A percentile compares a stretch with the other conserved stretches of the same genome.
Evolutionary conservation across 2,797 vertebrate genomes (phyloP).

Genomic region (Amblyraja radiata): DNA sequence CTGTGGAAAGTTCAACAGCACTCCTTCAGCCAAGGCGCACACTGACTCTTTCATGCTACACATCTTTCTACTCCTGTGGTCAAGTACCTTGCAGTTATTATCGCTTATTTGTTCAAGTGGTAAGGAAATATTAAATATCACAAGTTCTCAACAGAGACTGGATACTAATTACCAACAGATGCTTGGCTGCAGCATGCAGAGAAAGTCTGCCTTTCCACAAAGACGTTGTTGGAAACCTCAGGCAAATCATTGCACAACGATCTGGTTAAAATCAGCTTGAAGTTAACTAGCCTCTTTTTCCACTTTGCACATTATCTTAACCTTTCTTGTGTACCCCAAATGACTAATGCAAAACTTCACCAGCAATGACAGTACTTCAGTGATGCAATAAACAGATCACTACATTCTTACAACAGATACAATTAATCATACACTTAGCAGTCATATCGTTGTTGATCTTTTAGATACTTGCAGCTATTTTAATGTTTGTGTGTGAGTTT

Average conservation of each 20-base stretch:
- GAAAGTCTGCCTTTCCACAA: conserved; percentile 41
- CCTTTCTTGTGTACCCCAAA: conserved; percentile 47
- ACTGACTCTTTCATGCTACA: conserved; percentile 68
- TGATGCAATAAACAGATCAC: conserved; percentile 38
- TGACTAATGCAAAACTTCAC: conserved; percentile 48
- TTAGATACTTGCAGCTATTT: neutral
- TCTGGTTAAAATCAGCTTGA: conserved; percentile 52
- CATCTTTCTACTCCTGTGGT: conserved; percentile 81
- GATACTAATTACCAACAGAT: conserved; percentile 92
- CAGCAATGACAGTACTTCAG: conserved; percentile 43
- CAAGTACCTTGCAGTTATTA: conserved; percentile 85
- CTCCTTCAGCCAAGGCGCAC: conserved; percentile 59
- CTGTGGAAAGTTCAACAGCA: conserved; percentile 59
- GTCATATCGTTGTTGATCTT: neutral
- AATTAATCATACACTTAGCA: conserved; percentile 10
- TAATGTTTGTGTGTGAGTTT: neutral
- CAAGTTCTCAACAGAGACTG: conserved; percentile 79
- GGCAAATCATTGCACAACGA: conserved; percentile 48
- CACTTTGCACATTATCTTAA: conserved; percentile 56
- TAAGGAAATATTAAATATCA: conserved; percentile 99
- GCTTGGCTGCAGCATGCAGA: conserved; percentile 61
- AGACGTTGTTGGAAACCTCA: conserved; percentile 45
- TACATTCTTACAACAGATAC: conserved; percentile 35
- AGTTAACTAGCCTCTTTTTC: conserved; percentile 49
- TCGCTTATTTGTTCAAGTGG: conserved; percentile 92